Conservation (phyloP, 2,113 vertebrate species). For the Salvelinus namaycush region DNA sequence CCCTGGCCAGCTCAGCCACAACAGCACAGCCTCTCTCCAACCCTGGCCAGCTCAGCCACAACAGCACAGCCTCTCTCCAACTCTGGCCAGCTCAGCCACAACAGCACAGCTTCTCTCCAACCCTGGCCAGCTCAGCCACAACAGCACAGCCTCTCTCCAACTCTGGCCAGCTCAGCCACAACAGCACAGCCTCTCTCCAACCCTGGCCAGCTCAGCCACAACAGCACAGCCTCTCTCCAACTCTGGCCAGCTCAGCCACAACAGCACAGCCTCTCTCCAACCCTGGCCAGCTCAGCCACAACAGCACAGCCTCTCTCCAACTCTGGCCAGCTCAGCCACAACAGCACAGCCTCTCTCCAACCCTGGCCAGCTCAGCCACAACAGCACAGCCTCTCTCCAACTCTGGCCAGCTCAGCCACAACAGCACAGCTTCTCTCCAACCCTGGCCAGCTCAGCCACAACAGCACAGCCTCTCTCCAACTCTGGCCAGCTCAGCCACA, state of each 20-base stretch:
- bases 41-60: not conserved
- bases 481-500: too few relatives aligned
- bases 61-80: not conserved
- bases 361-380: too few relatives aligned
- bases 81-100: not conserved
- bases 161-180: not conserved
- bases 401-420: conserved; percentile 9
- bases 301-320: conserved; percentile 12
- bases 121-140: too few relatives aligned
- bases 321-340: not conserved
- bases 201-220: not conserved
- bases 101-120: too few relatives aligned
- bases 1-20: not conserved
- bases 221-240: not conserved
- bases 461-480: too few relatives aligned
- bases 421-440: not conserved
- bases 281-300: not conserved
- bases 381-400: conserved; percentile 11
- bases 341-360: too few relatives aligned
- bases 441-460: too few relatives aligned
- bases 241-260: not conserved
- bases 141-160: not conserved
- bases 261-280: not conserved
- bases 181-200: not conserved
- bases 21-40: too few relatives aligned